phyloP scores from a whole-genome alignment of 2,797 vertebrate genomes.

The Coregonus suidteri region DNA sequence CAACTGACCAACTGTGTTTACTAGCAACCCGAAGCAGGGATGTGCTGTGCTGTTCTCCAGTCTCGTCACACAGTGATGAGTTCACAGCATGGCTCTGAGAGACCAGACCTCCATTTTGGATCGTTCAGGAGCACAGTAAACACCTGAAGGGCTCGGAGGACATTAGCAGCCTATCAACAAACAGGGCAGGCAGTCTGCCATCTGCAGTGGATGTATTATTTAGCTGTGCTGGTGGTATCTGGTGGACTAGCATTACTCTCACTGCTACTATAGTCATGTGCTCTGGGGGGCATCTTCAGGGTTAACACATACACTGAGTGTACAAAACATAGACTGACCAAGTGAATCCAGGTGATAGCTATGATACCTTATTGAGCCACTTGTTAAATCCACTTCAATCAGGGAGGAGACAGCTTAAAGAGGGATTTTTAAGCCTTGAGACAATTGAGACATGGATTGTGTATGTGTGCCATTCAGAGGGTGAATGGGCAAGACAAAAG shows the following conservation, averaged over 20 bases:
- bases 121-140: not conserved
- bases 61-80: not conserved
- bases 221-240: slow-evolving; percentile 78
- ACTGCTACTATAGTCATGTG: slow-evolving; percentile 84
- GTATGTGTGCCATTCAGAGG: too few relatives aligned
- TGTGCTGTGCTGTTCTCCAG: too few relatives aligned
- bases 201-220: slow-evolving; percentile 89
- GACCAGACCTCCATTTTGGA: not conserved
- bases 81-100: not conserved
- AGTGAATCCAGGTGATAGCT: too few relatives aligned
- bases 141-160: slow-evolving; percentile 14
- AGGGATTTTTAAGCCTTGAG: too few relatives aligned
- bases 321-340: too few relatives aligned
- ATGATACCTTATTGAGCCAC: too few relatives aligned
- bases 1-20: not conserved
- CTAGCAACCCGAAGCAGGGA: too few relatives aligned
- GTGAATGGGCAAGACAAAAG: too few relatives aligned
- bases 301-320: slow-evolving; percentile 64
- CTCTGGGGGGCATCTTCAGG: slow-evolving; percentile 79
- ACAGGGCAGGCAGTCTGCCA: slow-evolving; percentile 71
- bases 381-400: too few relatives aligned
- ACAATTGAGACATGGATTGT: too few relatives aligned
- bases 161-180: slow-evolving; percentile 69
- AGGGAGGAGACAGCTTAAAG: too few relatives aligned
- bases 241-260: slow-evolving; percentile 83